Evolutionary conservation across 2,888 invertebrate species (phyloP), one percentile per base, ranked within the genome.

Genomic region (Podotricha telesiphe): DNA sequence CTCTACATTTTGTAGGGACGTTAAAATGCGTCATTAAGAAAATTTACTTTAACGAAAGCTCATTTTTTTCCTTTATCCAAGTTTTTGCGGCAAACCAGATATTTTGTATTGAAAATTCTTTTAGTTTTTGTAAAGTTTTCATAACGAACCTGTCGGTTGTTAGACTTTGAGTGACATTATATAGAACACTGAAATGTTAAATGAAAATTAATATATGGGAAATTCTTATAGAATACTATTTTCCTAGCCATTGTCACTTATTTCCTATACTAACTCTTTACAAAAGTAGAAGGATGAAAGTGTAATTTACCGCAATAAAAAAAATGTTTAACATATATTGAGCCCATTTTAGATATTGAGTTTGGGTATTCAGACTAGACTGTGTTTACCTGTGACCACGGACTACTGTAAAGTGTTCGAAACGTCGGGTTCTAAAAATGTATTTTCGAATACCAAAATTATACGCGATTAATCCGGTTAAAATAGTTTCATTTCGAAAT

Each of bases 81-180:
- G 19, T n/a, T 42, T 45, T 42, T 42, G 42, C 58, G 11, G 20
- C 58, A 59, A 59, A 59, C 42, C 22, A 42, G 15, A 59, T 59
- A 59, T 59, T 59, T 45, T 59, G 58, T 45, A 42, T 59, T 20
- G n/a, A 59, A 59, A 58, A 42, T 20, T 42, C n/a, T n/a, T 20
- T 7, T 58, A 58, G 42, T 58, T 42, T 59, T 59, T 59, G 15
- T 42, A 8, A 58, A 42, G 42, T 59, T 59, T 59, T 22, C 42
- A 34, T 55, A 55, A 34, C 55, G 55, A 34, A 55, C 17, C 55
- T 37, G 55, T 17, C 55, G 55, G 37, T 55, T 55, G 55, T 55
- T 37, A 55, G 55, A 11, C 17, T 34, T 55, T 34, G n/a, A 37
- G 34, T 37, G 55, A 34, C 11, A 55, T 55, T 34, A 37, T 37